Evolutionary conservation across 2,888 invertebrate genomes (phyloP).

Genomic region (Lasioglossum pauxillum): DNA sequence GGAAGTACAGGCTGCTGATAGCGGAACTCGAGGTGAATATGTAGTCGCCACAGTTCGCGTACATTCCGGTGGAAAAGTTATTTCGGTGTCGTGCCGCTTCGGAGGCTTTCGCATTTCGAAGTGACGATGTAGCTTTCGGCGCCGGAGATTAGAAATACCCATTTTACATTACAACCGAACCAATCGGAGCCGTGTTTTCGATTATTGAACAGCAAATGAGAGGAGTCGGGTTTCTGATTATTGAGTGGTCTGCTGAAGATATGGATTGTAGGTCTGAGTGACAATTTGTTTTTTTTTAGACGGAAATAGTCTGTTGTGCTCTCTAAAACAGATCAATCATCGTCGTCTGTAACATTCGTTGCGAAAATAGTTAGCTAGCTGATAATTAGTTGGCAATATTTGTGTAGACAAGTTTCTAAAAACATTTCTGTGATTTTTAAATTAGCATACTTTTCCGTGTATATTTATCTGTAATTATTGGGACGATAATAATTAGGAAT

Average conservation of each 20-base stretch:
- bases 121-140: constrained; percentile 13
- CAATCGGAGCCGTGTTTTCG: not conserved
- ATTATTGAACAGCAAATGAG: not conserved
- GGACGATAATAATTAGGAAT: not conserved
- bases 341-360: not conserved
- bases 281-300: not conserved
- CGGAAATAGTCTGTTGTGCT: too few relatives aligned
- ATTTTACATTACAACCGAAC: not conserved
- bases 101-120: not conserved
- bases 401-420: not conserved
- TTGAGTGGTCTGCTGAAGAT: not conserved
- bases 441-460: not conserved
- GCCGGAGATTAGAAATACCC: not conserved
- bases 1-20: constrained; percentile 77
- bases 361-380: not conserved
- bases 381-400: not conserved
- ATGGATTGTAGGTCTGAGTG: not conserved
- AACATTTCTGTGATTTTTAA: not conserved
- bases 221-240: constrained; percentile 15
- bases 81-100: constrained; percentile 25
- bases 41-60: constrained; percentile 53
- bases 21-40: constrained; percentile 73
- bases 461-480: not conserved
- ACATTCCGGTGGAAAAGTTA: constrained; percentile 69
- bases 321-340: not conserved